Base-by-base conservation (phyloP, 2,113 vertebrate genomes). In the Crotalus horridus region DNA sequence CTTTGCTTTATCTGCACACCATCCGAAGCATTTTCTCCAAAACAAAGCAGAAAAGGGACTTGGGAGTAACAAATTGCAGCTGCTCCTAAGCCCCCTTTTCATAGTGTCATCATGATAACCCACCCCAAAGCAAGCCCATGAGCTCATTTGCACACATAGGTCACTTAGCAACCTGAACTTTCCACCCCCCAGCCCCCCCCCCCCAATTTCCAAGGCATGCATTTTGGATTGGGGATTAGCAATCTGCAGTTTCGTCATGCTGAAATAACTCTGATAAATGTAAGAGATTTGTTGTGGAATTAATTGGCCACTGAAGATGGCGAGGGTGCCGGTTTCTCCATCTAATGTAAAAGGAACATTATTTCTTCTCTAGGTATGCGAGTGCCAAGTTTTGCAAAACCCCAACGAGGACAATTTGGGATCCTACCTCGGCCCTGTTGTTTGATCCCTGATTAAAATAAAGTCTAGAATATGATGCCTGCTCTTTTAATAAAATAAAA, bases 41-140 rank as follows among this genome's bases (percentile, higher is more conserved):
- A 33, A n/a, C 9, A 86, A 48, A 21, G n/a, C 53, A 46, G n/a
- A 54, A 48, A 43, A 58, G 85, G 43, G 6, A 58, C 26, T 89
- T 1, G 2, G 54, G 55, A 6, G 54, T 51, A 85, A 92, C 6
- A 89, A 92, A 26, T 17, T 89, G 0, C 3, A 2, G 9, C 59
- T 39, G 89, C 59, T 51, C 51, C 51, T 0, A 0, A 85, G 2
- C 93, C 55, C 69, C 20, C 81, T 21, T 61, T 95, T 51, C 3
- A 15, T 1, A 0, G 0, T 0, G 0, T 23, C 87, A 61, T 89
- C 93, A 64, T 89, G 69, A 89, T 53, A 3, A 2, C 9, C 92
- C 54, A 21, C 26, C 20, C 59, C 61, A 10, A 69, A 48, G 15
- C 10, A 39, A n/a, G 29, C 9, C 15, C 7, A 48, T 91, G 92